A percentile compares a stretch with the other conserved stretches of the same genome.
phyloP scores from a whole-genome alignment of 2,888 invertebrate genomes.

The Allophyes oxyacanthae region DNA sequence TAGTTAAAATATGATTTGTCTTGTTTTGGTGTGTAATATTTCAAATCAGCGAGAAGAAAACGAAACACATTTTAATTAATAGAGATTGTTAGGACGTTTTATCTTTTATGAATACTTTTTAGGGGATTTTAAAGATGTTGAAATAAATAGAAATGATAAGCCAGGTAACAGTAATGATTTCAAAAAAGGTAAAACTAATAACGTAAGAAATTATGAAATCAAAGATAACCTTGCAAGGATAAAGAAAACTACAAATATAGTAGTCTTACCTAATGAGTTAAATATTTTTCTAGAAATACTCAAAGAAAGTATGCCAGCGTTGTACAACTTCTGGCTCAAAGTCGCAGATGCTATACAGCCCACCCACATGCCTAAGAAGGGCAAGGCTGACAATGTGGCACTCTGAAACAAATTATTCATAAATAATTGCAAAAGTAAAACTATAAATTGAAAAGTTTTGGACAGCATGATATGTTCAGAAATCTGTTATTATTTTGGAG shows the following conservation, averaged over 20 bases:
- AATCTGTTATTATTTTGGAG: no score
- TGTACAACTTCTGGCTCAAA: constrained; percentile 87
- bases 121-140: no score
- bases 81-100: no score
- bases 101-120: no score
- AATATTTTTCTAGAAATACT: constrained; percentile 82
- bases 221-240: neutral
- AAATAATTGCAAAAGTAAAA: neutral
- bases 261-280: constrained; percentile 83
- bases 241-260: neutral
- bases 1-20: no score
- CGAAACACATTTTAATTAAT: no score
- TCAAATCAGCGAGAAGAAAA: no score
- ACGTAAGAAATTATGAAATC: neutral
- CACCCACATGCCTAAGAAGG: constrained; percentile 93
- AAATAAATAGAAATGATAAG: no score
- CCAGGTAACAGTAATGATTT: no score
- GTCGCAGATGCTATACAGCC: constrained; percentile 90
- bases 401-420: constrained; percentile 79
- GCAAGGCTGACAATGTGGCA: constrained; percentile 91
- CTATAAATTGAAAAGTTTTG: neutral
- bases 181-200: neutral
- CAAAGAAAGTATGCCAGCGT: constrained; percentile 68
- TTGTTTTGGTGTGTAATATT: no score
- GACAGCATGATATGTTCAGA: no score